These are phyloP conservation scores for Hippocampus zosterae DNA, from an alignment of 2,113 vertebrate species.

Conservation along the genomic window DNA sequence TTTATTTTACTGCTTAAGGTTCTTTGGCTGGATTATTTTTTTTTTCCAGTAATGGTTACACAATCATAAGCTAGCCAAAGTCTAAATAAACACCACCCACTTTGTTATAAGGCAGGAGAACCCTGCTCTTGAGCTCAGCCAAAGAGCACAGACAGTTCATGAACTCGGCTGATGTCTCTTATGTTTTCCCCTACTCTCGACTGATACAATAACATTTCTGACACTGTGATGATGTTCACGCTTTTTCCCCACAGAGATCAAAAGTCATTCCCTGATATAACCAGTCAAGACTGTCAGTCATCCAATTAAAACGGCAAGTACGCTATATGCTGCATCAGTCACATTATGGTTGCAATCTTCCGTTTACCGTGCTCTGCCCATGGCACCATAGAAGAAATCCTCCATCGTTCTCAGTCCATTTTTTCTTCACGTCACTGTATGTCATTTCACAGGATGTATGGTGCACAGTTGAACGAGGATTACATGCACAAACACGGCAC, in stretches of 20 bases:
- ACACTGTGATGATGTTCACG: background rate
- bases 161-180: background rate
- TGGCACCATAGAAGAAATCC: background rate
- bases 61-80: background rate
- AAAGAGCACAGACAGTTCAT: constrained; percentile 1
- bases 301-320: background rate
- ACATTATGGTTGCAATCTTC: background rate
- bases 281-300: background rate
- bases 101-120: background rate
- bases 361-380: background rate
- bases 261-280: background rate
- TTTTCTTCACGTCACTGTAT: constrained; percentile 3
- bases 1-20: background rate
- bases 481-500: constrained; percentile 35
- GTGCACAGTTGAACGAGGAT: constrained; percentile 20
- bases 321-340: background rate
- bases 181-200: background rate
- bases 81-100: background rate
- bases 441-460: constrained; percentile 31
- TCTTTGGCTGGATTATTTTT: background rate
- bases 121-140: background rate
- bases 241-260: background rate
- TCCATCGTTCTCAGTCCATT: background rate
- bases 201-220: background rate
- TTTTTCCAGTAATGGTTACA: background rate